These are phyloP conservation scores for Dusona sp. DNA, from an alignment of 2,888 invertebrate species.

Conservation along the genomic window DNA sequence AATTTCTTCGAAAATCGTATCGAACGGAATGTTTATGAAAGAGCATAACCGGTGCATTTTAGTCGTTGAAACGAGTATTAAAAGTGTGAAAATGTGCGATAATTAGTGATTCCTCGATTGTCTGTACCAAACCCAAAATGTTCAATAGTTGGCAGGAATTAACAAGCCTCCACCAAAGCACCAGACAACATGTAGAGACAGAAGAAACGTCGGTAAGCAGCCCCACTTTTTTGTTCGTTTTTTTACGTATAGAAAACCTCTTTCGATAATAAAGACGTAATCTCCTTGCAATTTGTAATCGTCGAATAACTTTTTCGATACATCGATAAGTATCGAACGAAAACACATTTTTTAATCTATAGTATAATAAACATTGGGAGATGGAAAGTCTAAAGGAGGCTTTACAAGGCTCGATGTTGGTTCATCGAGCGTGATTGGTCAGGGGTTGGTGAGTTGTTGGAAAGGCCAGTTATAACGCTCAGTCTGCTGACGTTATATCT, in stretches of 20 bases:
- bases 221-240: background rate
- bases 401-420: conserved; percentile 50
- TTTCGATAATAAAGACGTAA: too few species aligned
- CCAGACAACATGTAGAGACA: background rate
- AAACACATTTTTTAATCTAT: background rate
- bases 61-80: background rate
- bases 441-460: conserved; percentile 54
- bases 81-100: conserved; percentile 23
- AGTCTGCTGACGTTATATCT: conserved; percentile 30
- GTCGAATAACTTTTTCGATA: conserved; percentile 8
- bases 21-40: background rate
- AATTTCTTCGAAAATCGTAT: background rate
- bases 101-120: background rate
- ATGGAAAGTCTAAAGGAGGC: conserved; percentile 20
- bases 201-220: background rate
- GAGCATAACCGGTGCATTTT: background rate
- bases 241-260: too few species aligned
- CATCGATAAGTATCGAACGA: conserved; percentile 33
- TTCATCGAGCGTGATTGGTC: conserved; percentile 69
- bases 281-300: background rate
- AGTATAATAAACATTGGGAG: background rate
- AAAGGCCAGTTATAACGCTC: conserved; percentile 61
- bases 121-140: background rate
- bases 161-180: background rate
- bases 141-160: background rate